Conservation (phyloP, 2,797 vertebrate species). For the Sandelia bainsii region DNA sequence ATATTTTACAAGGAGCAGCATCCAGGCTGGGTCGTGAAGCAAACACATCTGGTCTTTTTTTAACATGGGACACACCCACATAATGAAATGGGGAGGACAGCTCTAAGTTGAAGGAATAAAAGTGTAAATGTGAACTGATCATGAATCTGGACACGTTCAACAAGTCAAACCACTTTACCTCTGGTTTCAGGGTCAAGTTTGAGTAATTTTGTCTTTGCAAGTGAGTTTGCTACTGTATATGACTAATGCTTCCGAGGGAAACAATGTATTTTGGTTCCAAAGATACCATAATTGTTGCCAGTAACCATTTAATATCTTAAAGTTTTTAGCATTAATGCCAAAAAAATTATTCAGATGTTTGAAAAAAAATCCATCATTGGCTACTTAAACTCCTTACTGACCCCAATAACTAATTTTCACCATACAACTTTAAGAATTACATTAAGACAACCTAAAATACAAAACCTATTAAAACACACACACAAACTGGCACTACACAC, state of each 20-base stretch:
- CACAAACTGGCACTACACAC: not conserved
- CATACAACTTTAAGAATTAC: not conserved
- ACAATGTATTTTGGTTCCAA: not conserved
- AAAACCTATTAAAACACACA: not conserved
- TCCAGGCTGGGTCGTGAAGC: conserved; percentile 19
- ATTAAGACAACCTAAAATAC: not conserved
- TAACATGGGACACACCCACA: not conserved
- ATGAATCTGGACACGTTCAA: not conserved
- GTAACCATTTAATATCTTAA: not conserved
- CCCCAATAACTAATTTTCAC: too few species aligned
- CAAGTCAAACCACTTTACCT: not conserved
- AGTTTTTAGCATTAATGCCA: too few species aligned
- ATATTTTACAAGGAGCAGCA: conserved; percentile 46
- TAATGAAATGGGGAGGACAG: conserved; percentile 1
- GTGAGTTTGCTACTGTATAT: not conserved
- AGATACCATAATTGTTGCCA: not conserved
- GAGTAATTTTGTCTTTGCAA: not conserved
- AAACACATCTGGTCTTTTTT: conserved; percentile 43
- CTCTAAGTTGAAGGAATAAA: conserved; percentile 19
- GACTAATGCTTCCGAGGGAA: not conserved
- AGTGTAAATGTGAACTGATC: not conserved
- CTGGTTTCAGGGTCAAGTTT: conserved; percentile 3
- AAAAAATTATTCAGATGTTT: too few species aligned
- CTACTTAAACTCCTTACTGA: too few species aligned
- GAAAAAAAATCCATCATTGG: too few species aligned